Percentiles rank a stretch among this genome's conserved stretches.
phyloP scores from a whole-genome alignment of 2,888 invertebrate genomes.

The Vanessa cardui region DNA sequence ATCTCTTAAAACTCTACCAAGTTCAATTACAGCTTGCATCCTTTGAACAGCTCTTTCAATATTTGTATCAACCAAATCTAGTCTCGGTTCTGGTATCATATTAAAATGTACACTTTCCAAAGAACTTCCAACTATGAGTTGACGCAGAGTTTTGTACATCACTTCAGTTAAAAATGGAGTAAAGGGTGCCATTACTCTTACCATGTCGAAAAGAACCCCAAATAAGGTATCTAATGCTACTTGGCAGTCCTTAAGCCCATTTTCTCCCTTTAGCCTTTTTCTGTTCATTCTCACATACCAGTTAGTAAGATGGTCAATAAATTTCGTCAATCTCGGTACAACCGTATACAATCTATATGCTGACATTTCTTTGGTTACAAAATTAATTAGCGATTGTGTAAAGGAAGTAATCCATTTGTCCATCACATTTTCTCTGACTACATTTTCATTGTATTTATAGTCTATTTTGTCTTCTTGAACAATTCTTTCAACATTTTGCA shows the following conservation, averaged over 20 bases:
- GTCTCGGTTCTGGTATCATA: conserved; percentile 90
- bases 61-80: conserved; percentile 88
- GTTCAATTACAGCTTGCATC: conserved; percentile 97
- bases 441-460: conserved; percentile 82
- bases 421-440: conserved; percentile 90
- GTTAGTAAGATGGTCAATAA: conserved; percentile 98
- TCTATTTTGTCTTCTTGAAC: conserved; percentile 85
- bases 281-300: conserved; percentile 99
- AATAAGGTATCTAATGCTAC: conserved; percentile 94
- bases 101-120: conserved; percentile 95
- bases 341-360: conserved; percentile 98
- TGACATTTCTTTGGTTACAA: conserved; percentile 96
- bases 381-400: conserved; percentile 95
- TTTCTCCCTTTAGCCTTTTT: conserved; percentile 96
- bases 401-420: conserved; percentile 99
- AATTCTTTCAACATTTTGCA: conserved; percentile 95
- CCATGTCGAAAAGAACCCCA: conserved; percentile 93
- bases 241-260: conserved; percentile 90
- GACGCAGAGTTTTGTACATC: conserved; percentile 94
- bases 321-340: conserved; percentile 95
- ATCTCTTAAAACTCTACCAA: conserved; percentile 96
- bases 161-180: conserved; percentile 98
- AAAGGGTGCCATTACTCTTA: conserved; percentile 97
- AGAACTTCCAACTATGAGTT: conserved; percentile 81
- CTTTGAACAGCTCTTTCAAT: conserved; percentile 95